phyloP scores from a whole-genome alignment of 2,113 vertebrate genomes.

The Vidua macroura region DNA sequence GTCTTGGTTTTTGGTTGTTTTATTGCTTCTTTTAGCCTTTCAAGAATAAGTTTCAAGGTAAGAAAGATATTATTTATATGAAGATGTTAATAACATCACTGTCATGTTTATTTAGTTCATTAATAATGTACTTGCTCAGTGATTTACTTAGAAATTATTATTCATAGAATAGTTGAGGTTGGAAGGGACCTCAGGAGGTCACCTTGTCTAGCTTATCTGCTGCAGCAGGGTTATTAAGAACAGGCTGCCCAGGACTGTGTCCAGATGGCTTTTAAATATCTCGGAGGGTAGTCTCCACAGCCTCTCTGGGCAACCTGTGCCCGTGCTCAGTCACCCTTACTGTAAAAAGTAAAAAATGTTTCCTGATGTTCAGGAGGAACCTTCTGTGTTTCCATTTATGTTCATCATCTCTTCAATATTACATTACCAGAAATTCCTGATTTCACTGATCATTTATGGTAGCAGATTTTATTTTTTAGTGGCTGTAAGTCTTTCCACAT shows the following conservation, averaged over 20 bases:
- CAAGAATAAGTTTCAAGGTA: neutral
- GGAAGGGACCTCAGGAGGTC: neutral
- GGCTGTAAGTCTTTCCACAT: neutral
- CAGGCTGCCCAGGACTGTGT: neutral
- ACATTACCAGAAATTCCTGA: neutral
- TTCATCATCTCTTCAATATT: neutral
- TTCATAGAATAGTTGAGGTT: neutral
- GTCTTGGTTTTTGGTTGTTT: neutral
- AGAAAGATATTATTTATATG: neutral
- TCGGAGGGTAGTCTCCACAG: neutral
- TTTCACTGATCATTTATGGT: neutral
- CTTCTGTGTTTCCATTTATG: neutral
- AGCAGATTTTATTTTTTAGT: neutral
- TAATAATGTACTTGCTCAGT: neutral
- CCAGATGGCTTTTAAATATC: neutral
- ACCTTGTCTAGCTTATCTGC: neutral
- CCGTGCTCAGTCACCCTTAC: neutral
- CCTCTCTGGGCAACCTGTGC: neutral
- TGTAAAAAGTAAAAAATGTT: neutral
- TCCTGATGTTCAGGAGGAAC: neutral
- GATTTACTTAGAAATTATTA: neutral
- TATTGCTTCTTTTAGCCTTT: neutral
- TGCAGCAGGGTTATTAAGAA: neutral
- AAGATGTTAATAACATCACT: neutral
- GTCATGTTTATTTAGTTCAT: neutral